Percentiles rank a stretch among this genome's conserved stretches.
Conservation (phyloP, 2,888 invertebrate species). For the Dryobotodes eremita region DNA sequence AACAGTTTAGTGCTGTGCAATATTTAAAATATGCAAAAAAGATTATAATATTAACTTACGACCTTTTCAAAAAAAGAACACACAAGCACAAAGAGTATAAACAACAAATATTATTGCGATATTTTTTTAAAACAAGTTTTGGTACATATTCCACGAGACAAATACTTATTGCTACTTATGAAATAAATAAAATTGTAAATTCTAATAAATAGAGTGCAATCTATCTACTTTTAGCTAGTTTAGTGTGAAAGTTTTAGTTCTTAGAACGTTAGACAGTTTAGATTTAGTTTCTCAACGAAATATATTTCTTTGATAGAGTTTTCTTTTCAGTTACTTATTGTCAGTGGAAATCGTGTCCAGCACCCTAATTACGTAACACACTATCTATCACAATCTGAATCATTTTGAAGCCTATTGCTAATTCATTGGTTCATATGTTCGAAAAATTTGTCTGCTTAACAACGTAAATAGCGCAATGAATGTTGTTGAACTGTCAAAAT, state of each 20-base stretch:
- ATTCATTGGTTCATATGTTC: no score
- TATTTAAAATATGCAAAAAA: background rate
- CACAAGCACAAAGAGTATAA: slow-evolving; percentile 43
- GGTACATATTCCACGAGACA: slow-evolving; percentile 62
- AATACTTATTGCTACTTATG: slow-evolving; percentile 61
- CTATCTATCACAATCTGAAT: no score
- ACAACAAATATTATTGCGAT: slow-evolving; percentile 55
- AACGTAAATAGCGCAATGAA: no score
- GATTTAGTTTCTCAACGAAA: slow-evolving; percentile 59
- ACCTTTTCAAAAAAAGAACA: slow-evolving; percentile 48
- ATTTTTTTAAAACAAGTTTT: slow-evolving; percentile 50
- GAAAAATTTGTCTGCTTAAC: no score
- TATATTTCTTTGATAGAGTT: slow-evolving; percentile 43
- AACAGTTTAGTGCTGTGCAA: background rate
- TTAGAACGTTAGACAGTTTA: slow-evolving; percentile 64
- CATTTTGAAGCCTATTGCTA: no score
- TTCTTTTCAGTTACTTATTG: slow-evolving; percentile 26
- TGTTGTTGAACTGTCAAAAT: no score
- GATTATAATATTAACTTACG: slow-evolving; percentile 31
- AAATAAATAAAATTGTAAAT: slow-evolving; percentile 68
- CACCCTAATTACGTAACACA: no score
- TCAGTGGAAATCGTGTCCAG: slow-evolving; percentile 28
- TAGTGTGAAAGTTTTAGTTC: slow-evolving; percentile 73
- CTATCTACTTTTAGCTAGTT: slow-evolving; percentile 76
- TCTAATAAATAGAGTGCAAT: slow-evolving; percentile 77